phyloP scores from a whole-genome alignment of 2,113 vertebrate genomes.

The Platichthys stellatus region DNA sequence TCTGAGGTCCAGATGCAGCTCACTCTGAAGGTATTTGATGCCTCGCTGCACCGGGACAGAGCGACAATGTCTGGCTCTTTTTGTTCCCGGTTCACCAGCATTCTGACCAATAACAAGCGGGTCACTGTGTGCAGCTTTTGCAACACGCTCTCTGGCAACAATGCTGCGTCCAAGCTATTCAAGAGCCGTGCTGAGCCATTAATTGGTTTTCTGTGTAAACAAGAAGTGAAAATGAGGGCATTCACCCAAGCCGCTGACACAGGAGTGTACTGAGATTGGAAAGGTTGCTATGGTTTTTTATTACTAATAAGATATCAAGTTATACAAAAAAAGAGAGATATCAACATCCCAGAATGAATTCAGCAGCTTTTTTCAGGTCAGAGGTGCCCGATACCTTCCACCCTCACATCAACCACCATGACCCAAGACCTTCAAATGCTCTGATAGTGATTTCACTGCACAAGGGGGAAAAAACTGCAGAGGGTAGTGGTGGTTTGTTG shows the following conservation, averaged over 20 bases:
- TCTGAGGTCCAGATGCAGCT: slow-evolving; percentile 56
- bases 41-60: slow-evolving; percentile 75
- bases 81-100: slow-evolving; percentile 59
- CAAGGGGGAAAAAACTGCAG: slow-evolving; percentile 9
- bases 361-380: slow-evolving; percentile 33
- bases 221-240: slow-evolving; percentile 69
- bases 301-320: slow-evolving; percentile 22
- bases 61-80: slow-evolving; percentile 67
- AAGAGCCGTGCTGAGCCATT: slow-evolving; percentile 62
- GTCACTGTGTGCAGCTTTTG: slow-evolving; percentile 67
- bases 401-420: slow-evolving; percentile 19
- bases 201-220: slow-evolving; percentile 69
- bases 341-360: slow-evolving; percentile 6
- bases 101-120: slow-evolving; percentile 69
- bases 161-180: slow-evolving; percentile 56
- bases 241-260: slow-evolving; percentile 38
- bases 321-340: slow-evolving; percentile 1
- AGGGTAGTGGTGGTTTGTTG: slow-evolving; percentile 57
- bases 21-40: slow-evolving; percentile 62
- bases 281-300: slow-evolving; percentile 36
- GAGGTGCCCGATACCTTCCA: slow-evolving; percentile 28
- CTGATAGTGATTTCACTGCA: slow-evolving; percentile 21
- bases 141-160: slow-evolving; percentile 60
- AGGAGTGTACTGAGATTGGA: slow-evolving; percentile 29
- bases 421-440: slow-evolving; percentile 10